These are phyloP conservation scores for Anguilla megastoma DNA, from an alignment of 2,797 vertebrate species.

Conservation along the genomic window DNA sequence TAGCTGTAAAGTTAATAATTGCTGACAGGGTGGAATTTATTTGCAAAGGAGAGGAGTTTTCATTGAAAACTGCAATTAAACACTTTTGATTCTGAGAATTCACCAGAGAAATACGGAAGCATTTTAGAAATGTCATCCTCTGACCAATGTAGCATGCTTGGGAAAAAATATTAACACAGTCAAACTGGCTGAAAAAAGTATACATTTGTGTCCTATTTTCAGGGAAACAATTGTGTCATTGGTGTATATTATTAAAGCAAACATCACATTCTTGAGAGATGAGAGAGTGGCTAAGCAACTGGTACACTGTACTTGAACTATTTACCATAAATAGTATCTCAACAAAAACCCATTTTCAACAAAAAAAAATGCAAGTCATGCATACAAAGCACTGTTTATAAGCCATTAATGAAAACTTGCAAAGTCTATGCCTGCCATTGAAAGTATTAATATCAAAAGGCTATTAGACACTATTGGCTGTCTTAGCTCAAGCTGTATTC, in stretches of 20 bases:
- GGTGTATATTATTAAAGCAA: background rate
- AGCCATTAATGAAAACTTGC: too few species aligned
- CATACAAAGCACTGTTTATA: background rate
- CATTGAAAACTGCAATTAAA: background rate
- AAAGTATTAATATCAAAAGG: too few species aligned
- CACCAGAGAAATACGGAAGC: background rate
- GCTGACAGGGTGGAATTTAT: background rate
- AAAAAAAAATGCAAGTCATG: background rate
- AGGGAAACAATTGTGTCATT: background rate
- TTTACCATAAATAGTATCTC: background rate
- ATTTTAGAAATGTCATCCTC: background rate
- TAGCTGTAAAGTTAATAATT: background rate
- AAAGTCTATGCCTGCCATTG: too few species aligned
- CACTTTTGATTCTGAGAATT: background rate
- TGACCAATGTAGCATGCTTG: background rate
- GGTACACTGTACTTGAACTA: background rate
- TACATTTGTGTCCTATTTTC: background rate
- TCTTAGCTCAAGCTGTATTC: too few species aligned
- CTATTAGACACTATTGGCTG: too few species aligned
- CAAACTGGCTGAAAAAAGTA: background rate
- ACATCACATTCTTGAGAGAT: background rate
- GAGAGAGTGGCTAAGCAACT: background rate
- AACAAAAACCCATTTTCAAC: too few species aligned
- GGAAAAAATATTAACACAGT: background rate
- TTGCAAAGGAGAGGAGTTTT: background rate